Conservation (phyloP, 2,797 vertebrate genomes). For the Muraenolepis orangiensis region DNA sequence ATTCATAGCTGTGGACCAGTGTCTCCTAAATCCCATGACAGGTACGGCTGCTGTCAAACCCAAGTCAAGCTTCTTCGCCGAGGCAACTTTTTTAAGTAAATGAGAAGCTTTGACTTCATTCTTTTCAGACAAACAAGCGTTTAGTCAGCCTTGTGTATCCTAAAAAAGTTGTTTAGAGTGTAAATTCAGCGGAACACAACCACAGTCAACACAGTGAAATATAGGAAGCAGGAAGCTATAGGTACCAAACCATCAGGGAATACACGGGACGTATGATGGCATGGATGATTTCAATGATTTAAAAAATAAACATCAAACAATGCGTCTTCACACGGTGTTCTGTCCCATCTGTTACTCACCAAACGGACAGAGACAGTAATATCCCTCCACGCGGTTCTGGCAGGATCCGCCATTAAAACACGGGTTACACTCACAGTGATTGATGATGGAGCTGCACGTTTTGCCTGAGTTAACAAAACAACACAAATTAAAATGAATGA, state of each 20-base stretch:
- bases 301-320: background rate
- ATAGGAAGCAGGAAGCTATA: background rate
- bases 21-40: background rate
- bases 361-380: conserved; percentile 96
- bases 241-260: background rate
- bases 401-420: conserved; percentile 99
- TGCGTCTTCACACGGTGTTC: background rate
- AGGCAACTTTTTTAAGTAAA: background rate
- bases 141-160: background rate
- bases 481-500: conserved; percentile 78
- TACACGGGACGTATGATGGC: background rate
- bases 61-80: background rate
- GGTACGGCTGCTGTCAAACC: background rate
- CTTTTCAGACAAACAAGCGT: background rate
- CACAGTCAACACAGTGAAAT: background rate
- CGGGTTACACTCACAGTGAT: conserved; percentile 98
- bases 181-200: background rate
- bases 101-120: background rate
- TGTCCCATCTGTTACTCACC: conserved; percentile 77
- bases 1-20: background rate
- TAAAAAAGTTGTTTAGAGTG: background rate
- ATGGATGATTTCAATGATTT: background rate
- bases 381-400: conserved; percentile 91
- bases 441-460: conserved; percentile 91
- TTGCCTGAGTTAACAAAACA: conserved; percentile 84